Evolutionary conservation across 2,113 vertebrate genomes (phyloP), one percentile per base, ranked within the genome.

Genomic region (Todiramphus saurophagus): DNA sequence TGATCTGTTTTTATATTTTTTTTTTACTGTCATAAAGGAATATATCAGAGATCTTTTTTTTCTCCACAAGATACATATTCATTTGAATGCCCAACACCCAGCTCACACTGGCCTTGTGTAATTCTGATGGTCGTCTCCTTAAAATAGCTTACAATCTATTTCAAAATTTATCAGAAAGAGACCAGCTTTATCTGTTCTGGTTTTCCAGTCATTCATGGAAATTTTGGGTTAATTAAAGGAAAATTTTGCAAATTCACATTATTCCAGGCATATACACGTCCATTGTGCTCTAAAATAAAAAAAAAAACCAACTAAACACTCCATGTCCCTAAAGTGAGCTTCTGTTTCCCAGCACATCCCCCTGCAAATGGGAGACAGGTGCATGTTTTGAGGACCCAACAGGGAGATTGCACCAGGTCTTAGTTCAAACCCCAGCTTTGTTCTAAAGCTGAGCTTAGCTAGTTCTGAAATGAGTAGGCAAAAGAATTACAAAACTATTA

Each of bases 21-120:
- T 85, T 88, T 84, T 89, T 89, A 62, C 69, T 90, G 96, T 89
- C 80, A 93, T 35, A 84, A 72, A 87, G 78, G 83, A 56, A 78
- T 50, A 16, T 43, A 84, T 79, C 35, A 76, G 41, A 80, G 41
- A 16, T 51, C 43, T 67, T 86, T 70, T 50, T 84, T 89, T 92
- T 30, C 77, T 92, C 63, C 74, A 76, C 21, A 10, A 94, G 68
- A 92, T 75, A 76, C 33, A 55, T 80, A 83, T 77, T 88, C 75
- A 80, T 81, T 64, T 84, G 73, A 93, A 83, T 1, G 18, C 76
- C 90, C 85, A 88, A 63, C 59, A 78, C 59, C 84, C 87, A 73
- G 72, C 81, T 92, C 83, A 73, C 46, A 75, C 48, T 66, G 70
- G 83, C 80, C 85, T 95, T 91, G 91, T 89, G 72, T 85, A 64